Evolutionary conservation across 2,888 invertebrate species (phyloP), one percentile per base, ranked within the genome.

Genomic region (Gastrophysa polygoni): DNA sequence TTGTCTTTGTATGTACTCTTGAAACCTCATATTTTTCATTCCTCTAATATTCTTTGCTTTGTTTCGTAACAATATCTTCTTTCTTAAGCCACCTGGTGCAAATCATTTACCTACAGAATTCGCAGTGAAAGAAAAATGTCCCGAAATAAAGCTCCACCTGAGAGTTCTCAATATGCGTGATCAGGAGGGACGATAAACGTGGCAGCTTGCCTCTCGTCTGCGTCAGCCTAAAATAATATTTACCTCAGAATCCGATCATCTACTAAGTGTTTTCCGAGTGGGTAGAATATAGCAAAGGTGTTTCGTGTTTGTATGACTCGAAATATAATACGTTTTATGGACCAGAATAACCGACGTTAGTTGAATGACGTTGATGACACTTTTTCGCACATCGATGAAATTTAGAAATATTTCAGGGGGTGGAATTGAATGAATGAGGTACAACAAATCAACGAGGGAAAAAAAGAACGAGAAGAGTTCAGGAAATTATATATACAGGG

Each of bases 141-240:
- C 32, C 32, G 11, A 32, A 32, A 32, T 32, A 32, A 32, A 32
- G 2, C 10, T 11, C 32, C 32, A 32, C 11, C 10, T 32, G 32
- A 32, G 8, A 32, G 10, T 32, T 32, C 11, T 32, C 32, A 32
- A 32, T n/a, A 14, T 38, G 38, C 38, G 14, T 14, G 2, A 38
- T 38, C 38, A n/a, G 14, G 38, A 24, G n/a, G n/a, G n/a, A n/a
- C n/a, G n/a, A 7, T 38, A 14, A n/a, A 38, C n/a, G 14, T 10
- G n/a, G 11, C 54, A 21, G 54, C 24, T 54, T 59, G 64, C 48
- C 29, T 14, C 52, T 11, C 50, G 55, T 66, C 63, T 57, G 32
- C 28, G 51, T 57, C 59, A 51, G 24, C 61, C 57, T 66, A 61
- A 64, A 66, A 64, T 64, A 66, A 66, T 63, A 66, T 59, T 21